A percentile compares a stretch with the other conserved stretches of the same genome.
Evolutionary conservation across 30 jellyfish, hydroid and myxozoan species (phyloP).

Genomic region (Hydractinia echinata): DNA sequence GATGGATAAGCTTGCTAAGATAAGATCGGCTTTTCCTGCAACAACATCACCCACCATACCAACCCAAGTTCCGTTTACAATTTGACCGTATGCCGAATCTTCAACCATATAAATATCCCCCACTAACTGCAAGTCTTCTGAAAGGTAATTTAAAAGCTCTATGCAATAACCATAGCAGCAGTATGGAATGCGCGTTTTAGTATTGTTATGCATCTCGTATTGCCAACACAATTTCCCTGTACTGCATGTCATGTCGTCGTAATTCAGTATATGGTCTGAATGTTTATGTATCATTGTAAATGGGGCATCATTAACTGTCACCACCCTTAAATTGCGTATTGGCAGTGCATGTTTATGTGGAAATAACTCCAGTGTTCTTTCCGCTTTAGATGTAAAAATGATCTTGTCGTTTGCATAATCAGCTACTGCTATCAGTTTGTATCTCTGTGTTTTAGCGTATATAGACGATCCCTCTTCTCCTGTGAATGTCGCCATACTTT

Average conservation of each 20-base stretch:
- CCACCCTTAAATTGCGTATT: background rate
- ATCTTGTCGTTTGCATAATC: too few relatives aligned
- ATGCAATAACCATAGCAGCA: conserved; percentile 19
- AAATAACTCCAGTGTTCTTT: too few relatives aligned
- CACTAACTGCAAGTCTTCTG: background rate
- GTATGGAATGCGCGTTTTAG: background rate
- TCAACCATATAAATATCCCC: background rate
- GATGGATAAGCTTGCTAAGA: conserved; percentile 9
- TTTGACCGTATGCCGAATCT: conserved; percentile 15
- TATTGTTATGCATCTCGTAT: background rate
- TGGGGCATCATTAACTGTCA: conserved; percentile 7
- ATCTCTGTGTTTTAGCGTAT: too few relatives aligned
- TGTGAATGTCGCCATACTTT: too few relatives aligned
- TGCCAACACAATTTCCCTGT: background rate
- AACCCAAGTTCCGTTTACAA: conserved; percentile 23
- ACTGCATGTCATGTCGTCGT: background rate
- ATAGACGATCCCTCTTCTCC: too few relatives aligned
- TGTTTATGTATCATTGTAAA: conserved; percentile 10
- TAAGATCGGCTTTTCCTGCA: conserved; percentile 9
- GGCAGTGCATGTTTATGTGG: too few relatives aligned
- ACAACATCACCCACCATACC: conserved; percentile 27
- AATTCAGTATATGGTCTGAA: background rate
- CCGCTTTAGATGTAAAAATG: too few relatives aligned
- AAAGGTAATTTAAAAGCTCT: background rate
- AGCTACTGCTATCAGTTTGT: too few relatives aligned